Evolutionary conservation across 1,140 invertebrate species (phyloP).

Genomic region (Aphidius ervi): DNA sequence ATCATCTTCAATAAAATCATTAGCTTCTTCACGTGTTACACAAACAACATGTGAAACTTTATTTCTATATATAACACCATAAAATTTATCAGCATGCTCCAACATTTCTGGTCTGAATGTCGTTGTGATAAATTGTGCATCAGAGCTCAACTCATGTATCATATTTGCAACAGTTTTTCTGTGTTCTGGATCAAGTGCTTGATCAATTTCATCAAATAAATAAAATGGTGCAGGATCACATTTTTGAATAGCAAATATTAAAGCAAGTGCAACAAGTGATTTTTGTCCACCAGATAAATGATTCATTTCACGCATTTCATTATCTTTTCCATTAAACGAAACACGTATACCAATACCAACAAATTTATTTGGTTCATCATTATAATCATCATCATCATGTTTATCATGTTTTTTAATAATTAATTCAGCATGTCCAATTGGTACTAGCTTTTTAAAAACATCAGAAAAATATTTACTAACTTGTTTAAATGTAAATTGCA

Average conservation of each 20-base stretch:
- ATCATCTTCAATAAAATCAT: slow-evolving; percentile 98
- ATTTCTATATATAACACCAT: slow-evolving; percentile 97
- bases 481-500: slow-evolving; percentile 98
- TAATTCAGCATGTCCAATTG: slow-evolving; percentile 86
- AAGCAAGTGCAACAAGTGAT: slow-evolving; percentile 91
- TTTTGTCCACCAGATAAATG: slow-evolving; percentile 98
- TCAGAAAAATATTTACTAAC: slow-evolving; percentile 96
- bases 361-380: slow-evolving; percentile 73
- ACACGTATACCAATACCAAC: slow-evolving; percentile 79
- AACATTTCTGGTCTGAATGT: slow-evolving; percentile 97
- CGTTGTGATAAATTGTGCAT: slow-evolving; percentile 98
- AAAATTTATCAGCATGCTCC: slow-evolving; percentile 98
- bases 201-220: slow-evolving; percentile 99
- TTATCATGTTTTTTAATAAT: slow-evolving; percentile 75
- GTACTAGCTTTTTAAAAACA: slow-evolving; percentile 98
- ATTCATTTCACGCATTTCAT: slow-evolving; percentile 99
- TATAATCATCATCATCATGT: slow-evolving; percentile 53
- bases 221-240: slow-evolving; percentile 99
- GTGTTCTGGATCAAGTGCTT: slow-evolving; percentile 94
- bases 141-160: slow-evolving; percentile 93
- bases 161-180: slow-evolving; percentile 97
- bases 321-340: slow-evolving; percentile 82
- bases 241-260: slow-evolving; percentile 99
- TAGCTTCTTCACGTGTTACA: slow-evolving; percentile 85
- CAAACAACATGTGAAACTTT: slow-evolving; percentile 94